These are phyloP conservation scores for Galbula dea DNA, from an alignment of 2,113 vertebrate genomes.

Conservation along the genomic window DNA sequence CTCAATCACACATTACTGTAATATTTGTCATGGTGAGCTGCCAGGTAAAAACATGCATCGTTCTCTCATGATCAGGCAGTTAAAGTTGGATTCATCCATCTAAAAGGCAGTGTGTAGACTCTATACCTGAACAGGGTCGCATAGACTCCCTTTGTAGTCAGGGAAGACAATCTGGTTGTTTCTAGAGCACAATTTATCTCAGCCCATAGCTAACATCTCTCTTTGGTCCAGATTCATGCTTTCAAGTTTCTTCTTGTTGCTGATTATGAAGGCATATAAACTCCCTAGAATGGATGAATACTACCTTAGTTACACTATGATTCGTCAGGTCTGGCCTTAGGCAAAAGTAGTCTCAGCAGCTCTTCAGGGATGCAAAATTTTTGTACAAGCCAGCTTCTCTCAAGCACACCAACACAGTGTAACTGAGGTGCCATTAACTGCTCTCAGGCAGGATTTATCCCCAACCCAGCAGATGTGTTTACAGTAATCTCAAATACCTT, in stretches of 20 bases:
- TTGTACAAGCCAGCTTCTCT: neutral
- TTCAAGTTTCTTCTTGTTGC: neutral
- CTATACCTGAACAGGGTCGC: neutral
- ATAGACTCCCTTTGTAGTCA: neutral
- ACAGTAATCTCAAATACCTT: neutral
- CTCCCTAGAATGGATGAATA: neutral
- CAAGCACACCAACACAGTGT: neutral
- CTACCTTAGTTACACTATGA: neutral
- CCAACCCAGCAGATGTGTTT: neutral
- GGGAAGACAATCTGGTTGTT: neutral
- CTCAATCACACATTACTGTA: neutral
- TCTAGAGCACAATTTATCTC: neutral
- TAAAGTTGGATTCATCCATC: neutral
- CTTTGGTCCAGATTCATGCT: neutral
- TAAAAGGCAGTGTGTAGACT: neutral
- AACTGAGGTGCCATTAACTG: neutral
- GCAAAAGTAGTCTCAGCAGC: neutral
- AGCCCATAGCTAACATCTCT: neutral
- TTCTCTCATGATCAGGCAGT: neutral
- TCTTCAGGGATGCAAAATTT: neutral
- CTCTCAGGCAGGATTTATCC: neutral
- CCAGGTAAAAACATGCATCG: neutral
- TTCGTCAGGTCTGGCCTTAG: neutral
- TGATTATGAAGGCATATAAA: neutral
- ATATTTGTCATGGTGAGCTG: neutral